A percentile compares a stretch with the other conserved stretches of the same genome.
These are phyloP conservation scores for Hofmannophila pseudospretella DNA, from an alignment of 2,888 invertebrate genomes.

Conservation along the genomic window DNA sequence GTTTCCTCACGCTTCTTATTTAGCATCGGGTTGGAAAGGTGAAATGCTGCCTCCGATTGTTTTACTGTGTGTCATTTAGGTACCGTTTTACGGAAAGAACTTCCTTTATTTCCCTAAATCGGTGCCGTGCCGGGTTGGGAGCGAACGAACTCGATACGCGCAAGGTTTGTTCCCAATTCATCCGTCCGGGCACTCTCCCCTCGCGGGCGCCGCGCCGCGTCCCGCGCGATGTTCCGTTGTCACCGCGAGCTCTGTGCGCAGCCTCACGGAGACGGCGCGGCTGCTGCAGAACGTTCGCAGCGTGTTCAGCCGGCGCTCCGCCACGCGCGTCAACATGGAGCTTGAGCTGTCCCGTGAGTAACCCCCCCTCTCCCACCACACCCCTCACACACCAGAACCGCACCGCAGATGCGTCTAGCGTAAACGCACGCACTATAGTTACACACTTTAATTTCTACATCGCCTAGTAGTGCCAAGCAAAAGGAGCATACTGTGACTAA, in stretches of 20 bases:
- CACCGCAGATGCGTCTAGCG: neutral
- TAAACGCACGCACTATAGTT: neutral
- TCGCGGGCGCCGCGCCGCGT: neutral
- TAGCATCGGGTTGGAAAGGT: neutral
- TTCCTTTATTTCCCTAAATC: neutral
- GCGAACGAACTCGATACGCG: slow-evolving; percentile 1
- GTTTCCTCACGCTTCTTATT: slow-evolving; percentile 14
- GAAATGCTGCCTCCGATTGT: neutral
- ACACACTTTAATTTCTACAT: too few relatives aligned
- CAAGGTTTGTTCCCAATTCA: neutral
- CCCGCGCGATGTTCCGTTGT: slow-evolving; percentile 14
- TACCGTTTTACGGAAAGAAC: neutral
- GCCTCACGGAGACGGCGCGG: slow-evolving; percentile 98
- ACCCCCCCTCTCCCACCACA: slow-evolving; percentile 8
- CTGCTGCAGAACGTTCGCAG: slow-evolving; percentile 96
- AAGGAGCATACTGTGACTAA: neutral
- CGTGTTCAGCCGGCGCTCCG: slow-evolving; percentile 90
- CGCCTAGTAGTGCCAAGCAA: too few relatives aligned
- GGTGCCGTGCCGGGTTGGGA: neutral
- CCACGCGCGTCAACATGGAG: slow-evolving; percentile 89
- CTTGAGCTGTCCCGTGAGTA: slow-evolving; percentile 96
- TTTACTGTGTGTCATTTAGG: neutral
- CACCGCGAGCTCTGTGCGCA: slow-evolving; percentile 73
- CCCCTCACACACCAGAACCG: neutral
- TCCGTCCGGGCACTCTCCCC: neutral